phyloP scores from a whole-genome alignment of 92 coral and sea anemone genomes.

The Metridium senile region DNA sequence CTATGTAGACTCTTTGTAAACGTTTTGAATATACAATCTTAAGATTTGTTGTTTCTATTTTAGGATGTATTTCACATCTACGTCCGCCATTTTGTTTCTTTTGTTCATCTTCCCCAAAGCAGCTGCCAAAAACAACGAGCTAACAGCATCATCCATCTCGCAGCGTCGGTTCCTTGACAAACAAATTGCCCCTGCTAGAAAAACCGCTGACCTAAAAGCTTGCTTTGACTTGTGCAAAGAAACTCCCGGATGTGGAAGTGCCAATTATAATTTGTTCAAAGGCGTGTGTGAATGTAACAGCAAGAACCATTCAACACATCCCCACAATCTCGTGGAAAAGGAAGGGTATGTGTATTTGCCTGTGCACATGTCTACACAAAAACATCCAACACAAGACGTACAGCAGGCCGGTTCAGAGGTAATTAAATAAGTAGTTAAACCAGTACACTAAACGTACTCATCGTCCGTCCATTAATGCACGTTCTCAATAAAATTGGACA shows the following conservation, averaged over 20 bases:
- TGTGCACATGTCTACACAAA: neutral
- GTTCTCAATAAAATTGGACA: too few relatives aligned
- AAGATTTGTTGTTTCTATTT: too few relatives aligned
- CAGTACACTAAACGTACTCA: too few relatives aligned
- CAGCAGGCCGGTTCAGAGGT: neutral
- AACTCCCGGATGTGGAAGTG: conserved; percentile 18
- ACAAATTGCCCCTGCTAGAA: neutral
- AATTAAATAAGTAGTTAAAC: neutral
- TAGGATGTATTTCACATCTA: neutral
- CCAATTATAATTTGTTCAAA: neutral
- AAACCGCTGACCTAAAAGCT: conserved; percentile 8
- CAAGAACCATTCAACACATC: neutral
- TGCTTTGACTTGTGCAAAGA: conserved; percentile 9
- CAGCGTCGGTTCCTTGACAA: neutral
- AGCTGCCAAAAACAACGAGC: neutral
- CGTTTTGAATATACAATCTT: too few relatives aligned
- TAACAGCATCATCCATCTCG: neutral
- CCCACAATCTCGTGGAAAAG: neutral
- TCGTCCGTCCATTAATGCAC: too few relatives aligned
- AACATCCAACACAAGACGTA: neutral
- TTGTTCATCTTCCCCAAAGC: neutral
- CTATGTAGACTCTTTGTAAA: too few relatives aligned
- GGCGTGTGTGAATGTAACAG: conserved; percentile 20
- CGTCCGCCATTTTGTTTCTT: neutral
- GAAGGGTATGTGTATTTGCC: neutral